Conservation (phyloP, 1,140 invertebrate species). For the Lineus longissimus region DNA sequence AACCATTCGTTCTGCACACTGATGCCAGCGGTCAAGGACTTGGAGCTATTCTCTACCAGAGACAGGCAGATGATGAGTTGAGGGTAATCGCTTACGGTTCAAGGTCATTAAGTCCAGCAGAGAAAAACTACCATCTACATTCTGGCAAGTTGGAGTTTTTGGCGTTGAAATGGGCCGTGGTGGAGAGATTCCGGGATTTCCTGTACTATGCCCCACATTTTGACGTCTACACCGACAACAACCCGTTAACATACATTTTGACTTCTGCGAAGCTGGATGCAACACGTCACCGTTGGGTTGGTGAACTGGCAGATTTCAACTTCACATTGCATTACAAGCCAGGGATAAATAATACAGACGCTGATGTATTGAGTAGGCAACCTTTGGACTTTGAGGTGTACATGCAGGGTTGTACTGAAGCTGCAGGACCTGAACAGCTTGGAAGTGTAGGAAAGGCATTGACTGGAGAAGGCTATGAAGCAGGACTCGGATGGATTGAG, state of each 20-base stretch:
- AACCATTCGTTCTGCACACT: too few species aligned
- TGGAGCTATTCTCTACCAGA: slow-evolving; percentile 52
- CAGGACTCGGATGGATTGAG: too few species aligned
- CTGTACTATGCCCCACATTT: slow-evolving; percentile 17
- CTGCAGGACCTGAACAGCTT: too few species aligned
- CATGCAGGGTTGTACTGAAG: too few species aligned
- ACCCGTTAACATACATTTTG: slow-evolving; percentile 15
- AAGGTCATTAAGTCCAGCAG: slow-evolving; percentile 17
- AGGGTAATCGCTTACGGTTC: slow-evolving; percentile 28
- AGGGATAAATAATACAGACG: slow-evolving; percentile 8
- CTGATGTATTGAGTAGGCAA: too few species aligned
- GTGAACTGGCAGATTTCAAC: slow-evolving; percentile 16
- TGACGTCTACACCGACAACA: slow-evolving; percentile 19
- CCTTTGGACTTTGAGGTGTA: too few species aligned
- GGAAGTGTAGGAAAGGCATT: too few species aligned
- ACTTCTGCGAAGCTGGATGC: slow-evolving; percentile 16
- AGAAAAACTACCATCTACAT: slow-evolving; percentile 17
- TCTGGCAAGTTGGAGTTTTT: slow-evolving; percentile 21
- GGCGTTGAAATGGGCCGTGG: slow-evolving; percentile 20
- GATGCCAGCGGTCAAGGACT: too few species aligned
- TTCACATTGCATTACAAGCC: slow-evolving; percentile 12
- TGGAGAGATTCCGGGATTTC: slow-evolving; percentile 11
- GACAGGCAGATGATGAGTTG: slow-evolving; percentile 15
- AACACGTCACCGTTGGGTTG: slow-evolving; percentile 13
- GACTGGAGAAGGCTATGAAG: too few species aligned